A percentile compares a stretch with the other conserved stretches of the same genome.
Conservation (phyloP, 2,113 vertebrate species). For the Melozone crissalis region DNA sequence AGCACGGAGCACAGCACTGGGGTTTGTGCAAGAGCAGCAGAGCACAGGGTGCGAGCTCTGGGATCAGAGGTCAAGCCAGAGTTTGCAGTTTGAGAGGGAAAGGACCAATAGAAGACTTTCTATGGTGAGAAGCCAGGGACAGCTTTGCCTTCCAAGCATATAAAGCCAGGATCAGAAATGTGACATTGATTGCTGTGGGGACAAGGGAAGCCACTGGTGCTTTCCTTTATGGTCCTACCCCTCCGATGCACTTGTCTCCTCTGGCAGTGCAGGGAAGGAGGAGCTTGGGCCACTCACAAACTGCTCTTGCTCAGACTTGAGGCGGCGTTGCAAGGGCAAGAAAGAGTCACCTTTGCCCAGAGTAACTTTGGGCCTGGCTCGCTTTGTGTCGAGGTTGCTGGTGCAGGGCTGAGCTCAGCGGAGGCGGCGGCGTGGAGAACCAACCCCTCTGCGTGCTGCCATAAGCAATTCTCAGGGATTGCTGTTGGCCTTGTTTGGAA, state of each 20-base stretch:
- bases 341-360: constrained; percentile 39
- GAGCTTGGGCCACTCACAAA: neutral
- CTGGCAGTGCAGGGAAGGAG: neutral
- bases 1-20: neutral
- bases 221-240: neutral
- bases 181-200: neutral
- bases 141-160: accelerated
- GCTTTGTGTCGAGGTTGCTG: neutral
- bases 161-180: neutral
- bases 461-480: neutral
- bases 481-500: neutral
- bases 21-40: neutral
- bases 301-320: neutral
- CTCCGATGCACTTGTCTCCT: neutral
- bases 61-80: neutral
- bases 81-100: neutral
- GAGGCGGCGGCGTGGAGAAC: neutral
- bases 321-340: neutral
- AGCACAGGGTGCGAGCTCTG: neutral
- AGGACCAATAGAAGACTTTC: neutral
- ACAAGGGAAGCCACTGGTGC: neutral
- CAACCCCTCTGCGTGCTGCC: neutral
- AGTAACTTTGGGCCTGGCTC: constrained; percentile 35
- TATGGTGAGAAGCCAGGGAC: neutral
- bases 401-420: neutral